phyloP scores from a whole-genome alignment of 2,797 vertebrate genomes.

The Chloroceryle inda region DNA sequence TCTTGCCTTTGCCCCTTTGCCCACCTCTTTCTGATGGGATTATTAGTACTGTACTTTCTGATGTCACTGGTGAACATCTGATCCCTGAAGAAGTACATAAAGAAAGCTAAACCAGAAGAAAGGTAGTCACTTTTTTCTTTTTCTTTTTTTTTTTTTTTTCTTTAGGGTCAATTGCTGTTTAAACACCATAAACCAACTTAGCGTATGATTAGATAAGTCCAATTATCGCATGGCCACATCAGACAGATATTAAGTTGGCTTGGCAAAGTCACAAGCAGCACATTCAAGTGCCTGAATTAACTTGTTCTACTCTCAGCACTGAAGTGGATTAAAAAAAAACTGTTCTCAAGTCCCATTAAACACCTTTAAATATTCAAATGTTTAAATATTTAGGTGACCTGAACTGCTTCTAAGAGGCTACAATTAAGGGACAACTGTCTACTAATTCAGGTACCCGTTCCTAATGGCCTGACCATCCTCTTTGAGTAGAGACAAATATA shows the following conservation, averaged over 20 bases:
- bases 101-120: neutral
- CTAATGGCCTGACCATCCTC: neutral
- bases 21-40: neutral
- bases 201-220: neutral
- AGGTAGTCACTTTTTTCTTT: neutral
- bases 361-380: constrained; percentile 47
- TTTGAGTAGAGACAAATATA: neutral
- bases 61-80: neutral
- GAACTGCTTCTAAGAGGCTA: neutral
- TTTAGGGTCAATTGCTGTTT: neutral
- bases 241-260: neutral
- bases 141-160: no score
- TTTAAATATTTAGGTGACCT: constrained; percentile 52
- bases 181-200: neutral
- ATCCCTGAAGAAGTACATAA: neutral
- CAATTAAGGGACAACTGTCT: neutral
- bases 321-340: neutral
- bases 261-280: neutral
- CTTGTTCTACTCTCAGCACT: neutral
- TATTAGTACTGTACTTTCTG: neutral
- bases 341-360: neutral
- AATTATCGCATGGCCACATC: neutral
- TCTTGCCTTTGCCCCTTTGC: neutral
- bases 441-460: neutral
- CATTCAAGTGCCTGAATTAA: neutral